Conservation (phyloP, 2,113 vertebrate species). For the Austrofundulus limnaeus region DNA sequence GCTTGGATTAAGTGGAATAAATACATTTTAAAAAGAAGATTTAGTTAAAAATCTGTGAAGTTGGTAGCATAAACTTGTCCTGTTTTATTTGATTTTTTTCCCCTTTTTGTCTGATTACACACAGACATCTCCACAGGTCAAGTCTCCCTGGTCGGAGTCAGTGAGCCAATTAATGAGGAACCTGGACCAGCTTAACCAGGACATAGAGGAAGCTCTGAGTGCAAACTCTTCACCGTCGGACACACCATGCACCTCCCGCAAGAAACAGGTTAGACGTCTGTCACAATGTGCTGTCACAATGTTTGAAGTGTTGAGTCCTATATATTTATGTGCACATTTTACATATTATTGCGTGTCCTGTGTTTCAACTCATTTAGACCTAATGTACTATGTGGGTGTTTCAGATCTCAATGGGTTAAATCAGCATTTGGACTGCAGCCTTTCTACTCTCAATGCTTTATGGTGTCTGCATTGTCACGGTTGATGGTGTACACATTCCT, state of each 20-base stretch:
- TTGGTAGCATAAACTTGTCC: slow-evolving; percentile 2
- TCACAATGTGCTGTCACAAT: background rate
- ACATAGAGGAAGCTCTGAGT: slow-evolving; percentile 88
- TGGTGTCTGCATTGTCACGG: slow-evolving; percentile 39
- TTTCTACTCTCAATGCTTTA: slow-evolving; percentile 12
- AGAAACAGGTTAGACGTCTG: slow-evolving; percentile 67
- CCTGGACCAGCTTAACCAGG: slow-evolving; percentile 84
- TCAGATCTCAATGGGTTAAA: background rate
- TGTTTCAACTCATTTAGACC: background rate
- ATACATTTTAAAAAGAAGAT: no score
- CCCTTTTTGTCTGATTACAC: slow-evolving; percentile 22
- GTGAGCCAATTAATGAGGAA: slow-evolving; percentile 86
- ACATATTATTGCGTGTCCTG: background rate
- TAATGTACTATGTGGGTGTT: background rate
- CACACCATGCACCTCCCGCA: slow-evolving; percentile 77
- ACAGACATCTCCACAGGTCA: slow-evolving; percentile 65
- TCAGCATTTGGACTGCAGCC: slow-evolving; percentile 8
- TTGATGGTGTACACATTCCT: slow-evolving; percentile 56
- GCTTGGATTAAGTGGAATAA: background rate
- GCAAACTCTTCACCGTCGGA: slow-evolving; percentile 77
- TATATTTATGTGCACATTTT: background rate
- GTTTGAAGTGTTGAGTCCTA: background rate
- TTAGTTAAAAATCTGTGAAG: no score
- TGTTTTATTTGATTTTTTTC: slow-evolving; percentile 7
- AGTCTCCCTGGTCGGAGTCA: slow-evolving; percentile 82